Base-by-base conservation (phyloP, 2,113 vertebrate genomes). In the Chaetorhynchus papuensis region DNA sequence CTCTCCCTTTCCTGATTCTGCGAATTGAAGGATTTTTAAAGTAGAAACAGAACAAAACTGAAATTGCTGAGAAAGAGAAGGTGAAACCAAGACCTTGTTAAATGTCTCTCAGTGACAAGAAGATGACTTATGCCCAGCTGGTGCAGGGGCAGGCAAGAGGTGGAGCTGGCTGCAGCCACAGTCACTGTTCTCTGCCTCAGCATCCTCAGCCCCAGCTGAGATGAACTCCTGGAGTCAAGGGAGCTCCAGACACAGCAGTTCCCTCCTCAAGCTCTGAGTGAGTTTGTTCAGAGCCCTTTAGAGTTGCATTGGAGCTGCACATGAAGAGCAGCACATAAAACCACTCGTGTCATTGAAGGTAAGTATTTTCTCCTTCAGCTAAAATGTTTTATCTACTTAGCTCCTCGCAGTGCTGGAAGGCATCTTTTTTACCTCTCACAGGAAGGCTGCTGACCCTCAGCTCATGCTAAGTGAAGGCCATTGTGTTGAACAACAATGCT, bases 401-500 rank as follows among this genome's bases (percentile, higher is more conserved):
- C 94, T 89, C 41, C 87, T 89, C 85, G 57, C 91, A 91, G 64
- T 63, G 35, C 31, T 87, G 76, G 27, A 74, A 87, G 87, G 59
- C 41, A 90, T 90, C 84, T 87, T 94, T 84, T 93, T 94, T 94
- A 91, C 83, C 89, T 82, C 13, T 64, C 81, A 75, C 30, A 79
- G 90, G 93, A 94, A 78, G 76, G 74, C 50, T 88, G 79, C 81
- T 95, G 92, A 76, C 91, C 91, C 94, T 89, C 75, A 47, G 24
- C 82, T 83, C 37, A 35, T 65, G 66, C 77, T 74, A 86, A 96
- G 83, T 50, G 81, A 69, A 94, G 83, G 64, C 93, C 85, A 35
- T 95, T 97, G 93, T 97, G 90, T 41, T 60, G 39, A 91, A 81
- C 93, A 93, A 75, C 89, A 97, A 30, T 61, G 39, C 78, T 47